Evolutionary conservation across 2,888 invertebrate species (phyloP).

Genomic region (Desoria tigrina): DNA sequence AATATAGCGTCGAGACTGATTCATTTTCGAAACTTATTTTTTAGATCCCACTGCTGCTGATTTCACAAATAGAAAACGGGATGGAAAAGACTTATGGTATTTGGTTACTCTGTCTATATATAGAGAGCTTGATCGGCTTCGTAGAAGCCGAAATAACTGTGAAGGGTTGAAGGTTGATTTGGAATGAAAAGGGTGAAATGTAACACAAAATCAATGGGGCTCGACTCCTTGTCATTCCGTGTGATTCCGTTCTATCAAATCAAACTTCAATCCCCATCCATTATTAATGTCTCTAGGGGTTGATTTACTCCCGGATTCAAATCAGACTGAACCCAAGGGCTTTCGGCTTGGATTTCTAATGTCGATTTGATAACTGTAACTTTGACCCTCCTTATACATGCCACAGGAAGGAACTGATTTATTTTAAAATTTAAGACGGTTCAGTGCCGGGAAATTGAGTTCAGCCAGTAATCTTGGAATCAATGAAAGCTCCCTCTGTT

Average conservation of each 20-base stretch:
- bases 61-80: too few species aligned
- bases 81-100: too few species aligned
- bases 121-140: too few species aligned
- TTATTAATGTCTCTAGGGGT: conserved; percentile 33
- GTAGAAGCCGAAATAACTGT: too few species aligned
- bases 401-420: neutral
- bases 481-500: too few species aligned
- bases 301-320: conserved; percentile 29
- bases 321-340: conserved; percentile 18
- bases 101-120: too few species aligned
- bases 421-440: conserved; percentile 6
- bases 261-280: conserved; percentile 27
- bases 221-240: conserved; percentile 11
- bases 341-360: conserved; percentile 21
- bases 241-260: conserved; percentile 19
- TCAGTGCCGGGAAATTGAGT: too few species aligned
- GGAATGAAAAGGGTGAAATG: conserved; percentile 23
- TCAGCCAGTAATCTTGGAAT: too few species aligned
- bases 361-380: conserved; percentile 19
- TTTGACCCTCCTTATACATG: conserved; percentile 9
- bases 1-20: too few species aligned
- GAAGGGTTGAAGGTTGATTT: neutral
- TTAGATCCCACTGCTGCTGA: too few species aligned
- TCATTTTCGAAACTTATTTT: too few species aligned
- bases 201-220: conserved; percentile 21